Conservation (phyloP, 2,888 invertebrate species). For the Campoplex nolae region DNA sequence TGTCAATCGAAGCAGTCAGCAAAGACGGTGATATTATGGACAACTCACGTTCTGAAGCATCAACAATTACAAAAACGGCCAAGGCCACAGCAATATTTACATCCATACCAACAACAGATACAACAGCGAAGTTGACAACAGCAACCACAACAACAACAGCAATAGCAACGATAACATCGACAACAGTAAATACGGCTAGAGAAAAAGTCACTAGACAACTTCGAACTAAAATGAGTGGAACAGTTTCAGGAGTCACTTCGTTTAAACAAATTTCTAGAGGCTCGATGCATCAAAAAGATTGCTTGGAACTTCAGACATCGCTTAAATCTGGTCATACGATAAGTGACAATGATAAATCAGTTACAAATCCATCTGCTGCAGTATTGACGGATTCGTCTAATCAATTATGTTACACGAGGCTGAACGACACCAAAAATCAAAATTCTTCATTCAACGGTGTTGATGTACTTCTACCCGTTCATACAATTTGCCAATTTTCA, state of each 20-base stretch:
- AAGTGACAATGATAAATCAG: not conserved
- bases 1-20: constrained; percentile 11
- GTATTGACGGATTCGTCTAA: constrained; percentile 35
- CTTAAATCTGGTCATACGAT: constrained; percentile 3
- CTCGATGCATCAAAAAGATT: constrained; percentile 47
- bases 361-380: not conserved
- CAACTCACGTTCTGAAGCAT: not conserved
- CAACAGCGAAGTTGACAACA: constrained; percentile 32
- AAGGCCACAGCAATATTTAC: not conserved
- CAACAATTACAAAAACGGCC: constrained; percentile 6
- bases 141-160: constrained; percentile 69
- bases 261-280: constrained; percentile 50
- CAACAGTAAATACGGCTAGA: constrained; percentile 59
- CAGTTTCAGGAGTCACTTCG: constrained; percentile 30
- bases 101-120: not conserved
- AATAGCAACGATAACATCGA: constrained; percentile 8
- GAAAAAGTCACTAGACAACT: constrained; percentile 70
- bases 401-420: constrained; percentile 44
- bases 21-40: constrained; percentile 13
- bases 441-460: constrained; percentile 12
- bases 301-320: not conserved
- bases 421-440: constrained; percentile 35
- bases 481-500: constrained; percentile 49
- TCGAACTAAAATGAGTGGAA: constrained; percentile 46
- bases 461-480: constrained; percentile 53